A percentile compares a stretch with the other conserved stretches of the same genome.
phyloP scores from a whole-genome alignment of 2,113 vertebrate species.

The Phalacrocorax brasilianus region DNA sequence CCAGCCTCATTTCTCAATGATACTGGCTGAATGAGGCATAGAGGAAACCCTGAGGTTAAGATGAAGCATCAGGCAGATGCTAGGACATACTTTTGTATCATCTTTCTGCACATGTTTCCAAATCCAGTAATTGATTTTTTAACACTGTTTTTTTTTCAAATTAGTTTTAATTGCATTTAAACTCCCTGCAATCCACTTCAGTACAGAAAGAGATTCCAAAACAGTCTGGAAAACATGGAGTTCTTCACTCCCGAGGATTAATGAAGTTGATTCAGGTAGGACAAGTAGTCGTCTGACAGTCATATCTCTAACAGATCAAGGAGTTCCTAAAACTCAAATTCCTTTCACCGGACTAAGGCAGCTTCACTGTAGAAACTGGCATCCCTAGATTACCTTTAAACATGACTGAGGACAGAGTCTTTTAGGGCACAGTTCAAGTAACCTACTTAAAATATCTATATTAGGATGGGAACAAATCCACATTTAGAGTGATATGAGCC shows the following conservation, averaged over 20 bases:
- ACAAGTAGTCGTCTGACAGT: background rate
- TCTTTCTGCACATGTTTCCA: background rate
- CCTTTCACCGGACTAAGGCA: background rate
- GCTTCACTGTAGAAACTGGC: background rate
- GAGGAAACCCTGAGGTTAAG: background rate
- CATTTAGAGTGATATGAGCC: background rate
- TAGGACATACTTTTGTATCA: background rate
- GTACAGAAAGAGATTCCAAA: background rate
- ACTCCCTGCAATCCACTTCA: background rate
- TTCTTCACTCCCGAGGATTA: background rate
- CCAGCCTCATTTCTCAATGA: background rate
- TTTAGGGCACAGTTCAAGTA: background rate
- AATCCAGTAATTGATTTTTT: background rate
- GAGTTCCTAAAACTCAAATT: background rate
- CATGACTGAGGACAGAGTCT: background rate
- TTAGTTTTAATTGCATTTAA: background rate
- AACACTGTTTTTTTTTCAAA: background rate
- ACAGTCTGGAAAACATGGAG: background rate
- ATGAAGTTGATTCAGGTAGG: background rate
- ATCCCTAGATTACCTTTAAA: background rate
- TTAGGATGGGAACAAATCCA: background rate
- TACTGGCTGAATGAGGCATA: background rate
- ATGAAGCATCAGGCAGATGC: background rate
- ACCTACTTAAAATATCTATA: background rate
- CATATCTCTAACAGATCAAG: background rate